Evolutionary conservation across 2,888 invertebrate species (phyloP).

Genomic region (Chirona hameri): DNA sequence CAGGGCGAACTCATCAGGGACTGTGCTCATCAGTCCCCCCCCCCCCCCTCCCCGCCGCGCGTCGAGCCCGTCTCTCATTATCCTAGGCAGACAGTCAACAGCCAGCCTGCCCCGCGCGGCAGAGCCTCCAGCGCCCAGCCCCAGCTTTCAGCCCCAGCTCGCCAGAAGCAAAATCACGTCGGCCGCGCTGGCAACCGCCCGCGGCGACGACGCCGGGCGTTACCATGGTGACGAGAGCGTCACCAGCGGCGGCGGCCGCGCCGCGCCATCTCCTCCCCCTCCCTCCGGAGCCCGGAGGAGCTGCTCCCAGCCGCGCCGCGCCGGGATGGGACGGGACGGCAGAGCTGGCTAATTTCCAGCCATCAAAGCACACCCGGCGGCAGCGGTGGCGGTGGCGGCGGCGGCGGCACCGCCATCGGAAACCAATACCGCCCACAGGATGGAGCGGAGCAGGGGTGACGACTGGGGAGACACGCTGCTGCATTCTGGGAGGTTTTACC

Average conservation of each 20-base stretch:
- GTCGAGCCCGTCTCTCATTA: constrained; percentile 1
- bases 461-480: too few relatives aligned
- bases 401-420: not conserved
- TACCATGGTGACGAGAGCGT: not conserved
- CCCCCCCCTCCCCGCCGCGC: constrained; percentile 7
- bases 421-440: not conserved
- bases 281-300: not conserved
- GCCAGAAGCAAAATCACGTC: not conserved
- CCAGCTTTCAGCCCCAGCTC: not conserved
- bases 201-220: not conserved
- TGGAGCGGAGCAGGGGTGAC: too few relatives aligned
- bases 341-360: not conserved
- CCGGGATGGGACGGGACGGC: not conserved
- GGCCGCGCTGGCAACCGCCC: not conserved
- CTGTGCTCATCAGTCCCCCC: constrained; percentile 26
- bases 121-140: not conserved
- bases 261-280: not conserved
- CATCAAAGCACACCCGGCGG: not conserved
- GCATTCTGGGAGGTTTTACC: too few relatives aligned
- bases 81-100: not conserved
- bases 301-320: not conserved
- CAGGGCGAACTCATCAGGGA: not conserved
- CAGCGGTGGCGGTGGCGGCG: not conserved
- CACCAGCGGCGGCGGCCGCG: not conserved
- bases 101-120: not conserved